phyloP scores from a whole-genome alignment of 2,113 vertebrate species.

The Parus major region DNA sequence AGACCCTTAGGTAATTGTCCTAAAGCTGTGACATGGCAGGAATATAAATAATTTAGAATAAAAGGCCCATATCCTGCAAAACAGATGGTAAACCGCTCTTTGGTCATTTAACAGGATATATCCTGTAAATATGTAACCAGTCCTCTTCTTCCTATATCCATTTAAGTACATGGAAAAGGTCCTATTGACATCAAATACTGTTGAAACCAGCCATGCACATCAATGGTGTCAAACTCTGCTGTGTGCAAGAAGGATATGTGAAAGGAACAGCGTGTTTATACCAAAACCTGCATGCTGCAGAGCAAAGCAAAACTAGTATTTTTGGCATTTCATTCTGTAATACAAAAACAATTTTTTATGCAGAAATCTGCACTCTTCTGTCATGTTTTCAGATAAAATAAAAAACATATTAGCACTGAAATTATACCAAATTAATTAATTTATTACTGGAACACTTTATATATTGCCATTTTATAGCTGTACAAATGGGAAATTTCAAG shows the following conservation, averaged over 20 bases:
- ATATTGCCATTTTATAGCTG: background rate
- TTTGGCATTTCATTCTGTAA: background rate
- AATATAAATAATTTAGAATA: conserved; percentile 33
- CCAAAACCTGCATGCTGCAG: background rate
- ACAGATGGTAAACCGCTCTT: background rate
- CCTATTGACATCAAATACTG: background rate
- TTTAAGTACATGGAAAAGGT: background rate
- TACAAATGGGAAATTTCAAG: background rate
- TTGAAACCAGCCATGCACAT: background rate
- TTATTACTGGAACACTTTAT: background rate
- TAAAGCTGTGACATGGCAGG: background rate
- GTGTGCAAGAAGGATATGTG: background rate
- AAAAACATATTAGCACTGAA: background rate
- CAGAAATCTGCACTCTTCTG: background rate
- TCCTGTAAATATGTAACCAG: background rate
- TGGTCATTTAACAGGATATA: background rate
- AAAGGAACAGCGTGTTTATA: background rate
- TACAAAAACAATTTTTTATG: background rate
- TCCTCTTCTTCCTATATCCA: background rate
- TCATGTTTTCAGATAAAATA: background rate
- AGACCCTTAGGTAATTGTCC: background rate
- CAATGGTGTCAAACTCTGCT: background rate
- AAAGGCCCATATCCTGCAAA: background rate
- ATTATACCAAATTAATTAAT: background rate
- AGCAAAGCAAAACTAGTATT: background rate